These are phyloP conservation scores for Tragopan temminckii DNA, from an alignment of 2,797 vertebrate species.

Conservation along the genomic window DNA sequence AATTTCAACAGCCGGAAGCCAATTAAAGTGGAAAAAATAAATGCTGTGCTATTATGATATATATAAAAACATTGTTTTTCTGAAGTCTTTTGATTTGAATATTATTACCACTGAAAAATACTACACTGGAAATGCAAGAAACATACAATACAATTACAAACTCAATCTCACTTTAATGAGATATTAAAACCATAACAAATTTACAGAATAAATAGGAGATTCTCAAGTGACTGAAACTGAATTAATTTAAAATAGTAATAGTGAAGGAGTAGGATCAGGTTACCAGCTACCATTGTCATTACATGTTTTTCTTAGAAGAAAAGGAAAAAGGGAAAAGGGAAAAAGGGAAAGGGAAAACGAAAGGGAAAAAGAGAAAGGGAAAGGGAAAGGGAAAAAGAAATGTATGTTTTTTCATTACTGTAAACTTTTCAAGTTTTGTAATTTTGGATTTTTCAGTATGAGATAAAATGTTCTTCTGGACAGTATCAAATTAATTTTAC, in stretches of 20 bases:
- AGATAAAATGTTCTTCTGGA: background rate
- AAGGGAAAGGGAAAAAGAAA: too few species aligned
- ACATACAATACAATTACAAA: background rate
- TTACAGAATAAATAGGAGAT: background rate
- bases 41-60: background rate
- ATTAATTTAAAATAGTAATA: background rate
- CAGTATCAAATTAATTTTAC: background rate
- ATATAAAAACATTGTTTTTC: background rate
- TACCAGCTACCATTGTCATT: background rate
- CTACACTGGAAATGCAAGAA: background rate
- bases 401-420: rapidly evolving
- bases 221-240: background rate
- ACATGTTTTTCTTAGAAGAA: background rate
- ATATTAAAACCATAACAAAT: background rate
- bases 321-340: too few species aligned
- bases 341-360: too few species aligned
- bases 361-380: too few species aligned
- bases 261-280: background rate
- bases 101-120: background rate
- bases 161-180: background rate
- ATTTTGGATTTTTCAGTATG: background rate
- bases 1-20: constrained; percentile 3
- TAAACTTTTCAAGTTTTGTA: background rate
- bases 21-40: background rate
- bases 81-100: background rate